Conservation (phyloP, 2,797 vertebrate genomes). For the Malurus splendens region DNA sequence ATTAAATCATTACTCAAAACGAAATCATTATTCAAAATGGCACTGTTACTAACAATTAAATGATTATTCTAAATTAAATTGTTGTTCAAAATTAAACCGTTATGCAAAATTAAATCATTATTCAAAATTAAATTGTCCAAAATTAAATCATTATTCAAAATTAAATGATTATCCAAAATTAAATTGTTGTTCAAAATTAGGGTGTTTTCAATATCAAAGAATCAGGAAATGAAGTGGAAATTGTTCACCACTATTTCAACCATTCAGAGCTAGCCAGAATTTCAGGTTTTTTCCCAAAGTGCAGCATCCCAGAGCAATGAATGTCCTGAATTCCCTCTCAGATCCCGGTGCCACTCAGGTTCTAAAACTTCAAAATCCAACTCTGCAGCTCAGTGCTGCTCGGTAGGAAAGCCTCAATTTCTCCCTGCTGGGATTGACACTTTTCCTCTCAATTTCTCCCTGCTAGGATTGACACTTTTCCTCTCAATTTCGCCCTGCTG, state of each 20-base stretch:
- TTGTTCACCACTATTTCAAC: not conserved
- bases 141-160: no score
- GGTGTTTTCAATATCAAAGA: not conserved
- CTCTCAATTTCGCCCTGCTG: no score
- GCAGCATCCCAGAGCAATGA: not conserved
- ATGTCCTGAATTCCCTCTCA: not conserved
- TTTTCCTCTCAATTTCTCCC: no score
- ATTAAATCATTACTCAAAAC: not conserved
- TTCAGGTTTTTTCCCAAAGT: not conserved
- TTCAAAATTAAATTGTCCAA: no score
- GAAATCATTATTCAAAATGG: not conserved
- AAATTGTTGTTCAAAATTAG: no score
- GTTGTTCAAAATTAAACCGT: not conserved
- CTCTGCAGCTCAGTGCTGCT: not conserved
- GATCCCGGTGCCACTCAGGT: not conserved
- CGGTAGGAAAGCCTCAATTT: not conserved
- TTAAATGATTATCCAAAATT: no score
- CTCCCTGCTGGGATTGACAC: not conserved
- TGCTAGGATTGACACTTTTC: no score
- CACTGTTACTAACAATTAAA: not conserved
- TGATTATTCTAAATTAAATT: not conserved
- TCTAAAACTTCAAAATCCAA: not conserved
- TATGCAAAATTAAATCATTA: not conserved
- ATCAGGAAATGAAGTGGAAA: not conserved
- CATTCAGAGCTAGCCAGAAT: not conserved